Percentiles rank a stretch among this genome's conserved stretches.
These are phyloP conservation scores for Sinodicranocentrus sp. DNA, from an alignment of 2,888 invertebrate genomes.

Conservation along the genomic window DNA sequence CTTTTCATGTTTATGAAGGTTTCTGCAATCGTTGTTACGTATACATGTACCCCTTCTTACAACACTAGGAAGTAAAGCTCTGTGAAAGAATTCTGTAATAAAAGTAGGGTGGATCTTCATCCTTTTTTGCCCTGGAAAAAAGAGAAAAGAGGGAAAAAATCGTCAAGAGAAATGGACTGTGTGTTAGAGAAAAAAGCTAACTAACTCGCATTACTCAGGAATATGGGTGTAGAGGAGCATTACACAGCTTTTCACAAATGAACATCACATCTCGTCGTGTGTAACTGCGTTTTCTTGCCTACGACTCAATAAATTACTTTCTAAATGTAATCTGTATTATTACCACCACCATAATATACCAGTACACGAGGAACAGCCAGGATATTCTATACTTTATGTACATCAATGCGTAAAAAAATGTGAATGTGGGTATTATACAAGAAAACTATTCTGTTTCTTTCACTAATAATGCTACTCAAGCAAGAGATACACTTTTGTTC, in stretches of 20 bases:
- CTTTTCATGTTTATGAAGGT: conserved; percentile 56
- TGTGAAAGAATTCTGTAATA: conserved; percentile 23
- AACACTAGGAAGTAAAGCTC: conserved; percentile 34
- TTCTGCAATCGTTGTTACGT: too few species aligned
- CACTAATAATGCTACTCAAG: conserved; percentile 37
- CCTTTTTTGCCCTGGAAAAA: conserved; percentile 42
- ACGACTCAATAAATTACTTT: conserved; percentile 77
- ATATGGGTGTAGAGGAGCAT: conserved; percentile 17
- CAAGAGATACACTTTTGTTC: conserved; percentile 14
- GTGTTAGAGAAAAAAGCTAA: conserved; percentile 40
- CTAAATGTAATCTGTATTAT: conserved; percentile 77
- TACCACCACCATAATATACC: conserved; percentile 62
- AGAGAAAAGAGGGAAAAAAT: conserved; percentile 36
- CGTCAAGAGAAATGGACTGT: conserved; percentile 47
- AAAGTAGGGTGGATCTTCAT: conserved; percentile 51
- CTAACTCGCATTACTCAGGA: conserved; percentile 40
- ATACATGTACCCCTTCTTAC: too few species aligned
- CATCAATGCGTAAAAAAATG: conserved; percentile 46
- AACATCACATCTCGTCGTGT: conserved; percentile 68
- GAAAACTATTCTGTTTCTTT: conserved; percentile 10
- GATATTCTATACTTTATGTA: neutral
- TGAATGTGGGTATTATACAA: neutral
- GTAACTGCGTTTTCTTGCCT: conserved; percentile 66
- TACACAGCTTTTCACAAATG: conserved; percentile 74
- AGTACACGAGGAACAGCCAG: too few species aligned